phyloP scores from a whole-genome alignment of 1,140 invertebrate genomes.

The Zaprionus ghesquierei region DNA sequence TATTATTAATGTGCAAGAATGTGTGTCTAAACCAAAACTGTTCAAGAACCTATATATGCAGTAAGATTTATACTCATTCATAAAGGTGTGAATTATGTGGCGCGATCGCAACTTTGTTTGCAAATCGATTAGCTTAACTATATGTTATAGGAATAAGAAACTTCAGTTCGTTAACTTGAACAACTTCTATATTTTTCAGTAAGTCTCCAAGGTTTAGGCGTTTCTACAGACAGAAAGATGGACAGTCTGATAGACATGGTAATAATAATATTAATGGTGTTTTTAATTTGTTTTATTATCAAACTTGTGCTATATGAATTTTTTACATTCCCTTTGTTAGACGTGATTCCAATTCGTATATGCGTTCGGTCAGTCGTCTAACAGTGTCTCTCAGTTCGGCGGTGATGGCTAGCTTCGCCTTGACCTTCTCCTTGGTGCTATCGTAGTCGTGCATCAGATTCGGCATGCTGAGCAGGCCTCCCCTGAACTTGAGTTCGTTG shows the following conservation, averaged over 20 bases:
- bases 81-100: background rate
- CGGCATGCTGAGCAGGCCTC: conserved; percentile 66
- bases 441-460: conserved; percentile 67
- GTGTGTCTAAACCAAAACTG: background rate
- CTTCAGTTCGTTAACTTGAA: too few relatives aligned
- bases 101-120: background rate
- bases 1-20: background rate
- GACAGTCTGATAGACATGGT: too few relatives aligned
- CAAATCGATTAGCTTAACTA: background rate
- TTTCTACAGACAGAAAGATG: too few relatives aligned
- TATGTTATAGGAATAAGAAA: too few relatives aligned
- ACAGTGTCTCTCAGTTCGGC: conserved; percentile 30
- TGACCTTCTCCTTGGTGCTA: conserved; percentile 24
- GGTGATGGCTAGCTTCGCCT: background rate
- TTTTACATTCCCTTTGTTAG: background rate
- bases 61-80: background rate
- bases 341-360: conserved; percentile 3
- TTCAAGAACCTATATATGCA: background rate
- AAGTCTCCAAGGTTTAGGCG: too few relatives aligned
- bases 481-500: conserved; percentile 35
- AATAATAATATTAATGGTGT: too few relatives aligned
- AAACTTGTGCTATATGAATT: too few relatives aligned
- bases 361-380: conserved; percentile 16
- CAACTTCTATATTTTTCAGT: too few relatives aligned
- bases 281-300: too few relatives aligned